These are phyloP conservation scores for Blastobasis lacticolella DNA, from an alignment of 2,888 invertebrate genomes.

Conservation along the genomic window DNA sequence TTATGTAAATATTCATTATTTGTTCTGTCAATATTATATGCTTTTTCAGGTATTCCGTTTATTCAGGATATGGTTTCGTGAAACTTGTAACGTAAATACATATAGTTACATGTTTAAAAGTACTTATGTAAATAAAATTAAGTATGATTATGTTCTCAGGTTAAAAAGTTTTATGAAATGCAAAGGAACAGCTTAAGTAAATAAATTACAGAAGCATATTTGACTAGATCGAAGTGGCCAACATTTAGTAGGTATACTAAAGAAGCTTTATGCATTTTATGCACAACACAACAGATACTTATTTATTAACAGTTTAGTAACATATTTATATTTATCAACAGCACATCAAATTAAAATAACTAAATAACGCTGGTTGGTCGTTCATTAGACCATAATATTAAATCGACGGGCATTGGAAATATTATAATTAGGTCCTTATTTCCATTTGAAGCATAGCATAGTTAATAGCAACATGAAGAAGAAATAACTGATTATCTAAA, in stretches of 20 bases:
- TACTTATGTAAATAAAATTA: too few relatives aligned
- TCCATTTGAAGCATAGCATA: too few relatives aligned
- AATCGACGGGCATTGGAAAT: too few relatives aligned
- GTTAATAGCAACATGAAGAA: too few relatives aligned
- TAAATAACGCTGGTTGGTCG: too few relatives aligned
- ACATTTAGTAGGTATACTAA: neutral
- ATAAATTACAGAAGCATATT: neutral
- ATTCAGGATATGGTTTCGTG: constrained; percentile 57
- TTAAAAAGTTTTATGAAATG: too few relatives aligned
- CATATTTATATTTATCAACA: too few relatives aligned
- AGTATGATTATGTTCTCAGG: too few relatives aligned
- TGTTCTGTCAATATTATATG: constrained; percentile 36
- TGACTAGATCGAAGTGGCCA: constrained; percentile 18
- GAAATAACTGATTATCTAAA: too few relatives aligned
- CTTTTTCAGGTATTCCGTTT: constrained; percentile 63
- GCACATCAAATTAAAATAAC: too few relatives aligned
- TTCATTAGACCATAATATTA: too few relatives aligned
- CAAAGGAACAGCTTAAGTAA: neutral
- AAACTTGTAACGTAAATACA: neutral
- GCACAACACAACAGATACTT: constrained; percentile 16
- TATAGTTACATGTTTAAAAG: neutral
- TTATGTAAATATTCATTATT: constrained; percentile 51
- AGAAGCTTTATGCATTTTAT: constrained; percentile 23
- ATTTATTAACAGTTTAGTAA: neutral
- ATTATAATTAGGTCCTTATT: too few relatives aligned